Evolutionary conservation across 2,888 invertebrate species (phyloP), one percentile per base, ranked within the genome.

Genomic region (Iselma pallidipennis): DNA sequence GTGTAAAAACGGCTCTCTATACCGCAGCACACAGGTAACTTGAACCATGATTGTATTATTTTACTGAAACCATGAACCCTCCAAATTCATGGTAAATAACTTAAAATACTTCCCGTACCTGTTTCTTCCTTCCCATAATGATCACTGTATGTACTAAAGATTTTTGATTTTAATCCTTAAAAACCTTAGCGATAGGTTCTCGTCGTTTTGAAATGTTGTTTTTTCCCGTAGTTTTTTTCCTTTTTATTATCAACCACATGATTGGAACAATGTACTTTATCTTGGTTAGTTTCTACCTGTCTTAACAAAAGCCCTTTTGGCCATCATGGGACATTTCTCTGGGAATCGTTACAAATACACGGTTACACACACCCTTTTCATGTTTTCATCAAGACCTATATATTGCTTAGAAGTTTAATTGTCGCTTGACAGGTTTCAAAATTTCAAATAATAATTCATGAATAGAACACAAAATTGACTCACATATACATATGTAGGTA

Each of bases 311-410:
- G 45, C 45, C 45, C 12, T 3, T 19, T 21, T 37, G 37, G 10
- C 45, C 21, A 45, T 45, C 12, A 45, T 45, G 45, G 45, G 45
- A 12, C 45, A 45, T 23, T 45, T 45, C 45, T 45, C 21, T 45
- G 45, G 45, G 45, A 45, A 45, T 45, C 45, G 45, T 23, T 45
- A 45, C 45, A 45, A 45, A 21, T 45, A 45, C 45, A 45, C 45
- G 45, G 45, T 45, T 45, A 45, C 45, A 45, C 45, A 45, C 45
- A 45, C 45, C 45, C 45, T 45, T 45, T 45, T 42, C 42, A 42
- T 19, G 42, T 42, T 42, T 19, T 19, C 10, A 42, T 42, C 42
- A 10, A 42, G 42, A 33, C 31, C 5, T 33, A 14, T 33, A 9
- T 33, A 14, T 42, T 29, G 29, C 31, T 31, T 31, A 12, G 2